Conservation (phyloP, 1,140 invertebrate species). For the Lordiphosa clarofinis region DNA sequence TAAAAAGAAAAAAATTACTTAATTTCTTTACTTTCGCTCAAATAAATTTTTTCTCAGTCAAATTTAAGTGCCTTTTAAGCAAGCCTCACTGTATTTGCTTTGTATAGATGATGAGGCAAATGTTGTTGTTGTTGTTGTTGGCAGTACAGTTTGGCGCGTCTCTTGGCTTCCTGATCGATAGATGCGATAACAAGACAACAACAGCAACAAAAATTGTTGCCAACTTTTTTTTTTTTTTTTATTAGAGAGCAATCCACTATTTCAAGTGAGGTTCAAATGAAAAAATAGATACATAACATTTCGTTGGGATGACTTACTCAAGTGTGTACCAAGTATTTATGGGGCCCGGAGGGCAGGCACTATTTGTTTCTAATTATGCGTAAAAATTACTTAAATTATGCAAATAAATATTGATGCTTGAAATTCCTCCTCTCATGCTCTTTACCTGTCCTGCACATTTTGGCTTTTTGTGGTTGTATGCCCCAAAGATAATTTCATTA, state of each 20-base stretch:
- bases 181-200: neutral
- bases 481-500: constrained; percentile 34
- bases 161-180: constrained; percentile 5
- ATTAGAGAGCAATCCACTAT: neutral
- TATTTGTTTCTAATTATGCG: too few species aligned
- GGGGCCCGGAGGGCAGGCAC: too few species aligned
- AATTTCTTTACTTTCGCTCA: too few species aligned
- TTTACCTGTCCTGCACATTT: constrained; percentile 15
- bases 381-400: neutral
- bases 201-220: neutral
- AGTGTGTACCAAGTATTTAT: neutral
- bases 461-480: constrained; percentile 10
- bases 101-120: too few species aligned
- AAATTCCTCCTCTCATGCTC: constrained; percentile 16
- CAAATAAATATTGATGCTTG: neutral
- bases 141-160: constrained; percentile 9
- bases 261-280: neutral
- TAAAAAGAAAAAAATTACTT: too few species aligned
- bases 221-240: neutral
- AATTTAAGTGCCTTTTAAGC: neutral
- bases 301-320: too few species aligned
- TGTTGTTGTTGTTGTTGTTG: constrained; percentile 1
- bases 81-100: neutral
- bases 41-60: too few species aligned
- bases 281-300: neutral